Evolutionary conservation across 2,113 vertebrate genomes (phyloP).

Genomic region (Antennarius striatus): DNA sequence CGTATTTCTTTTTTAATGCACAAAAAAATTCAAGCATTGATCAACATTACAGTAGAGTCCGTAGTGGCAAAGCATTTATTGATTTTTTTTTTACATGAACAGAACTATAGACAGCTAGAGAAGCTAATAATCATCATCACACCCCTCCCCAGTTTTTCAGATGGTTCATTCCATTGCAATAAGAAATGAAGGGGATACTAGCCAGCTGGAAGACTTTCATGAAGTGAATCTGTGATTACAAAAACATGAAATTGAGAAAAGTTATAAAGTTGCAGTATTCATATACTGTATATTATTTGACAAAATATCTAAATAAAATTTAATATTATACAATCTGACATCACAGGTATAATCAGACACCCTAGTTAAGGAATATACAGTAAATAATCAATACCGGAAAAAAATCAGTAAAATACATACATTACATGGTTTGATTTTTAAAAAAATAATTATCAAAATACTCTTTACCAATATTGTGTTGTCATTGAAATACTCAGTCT

Average conservation of each 20-base stretch:
- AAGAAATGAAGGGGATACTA: constrained; percentile 46
- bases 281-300: not conserved
- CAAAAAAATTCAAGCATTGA: constrained; percentile 10
- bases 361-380: too few relatives aligned
- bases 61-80: constrained; percentile 10
- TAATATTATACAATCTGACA: not conserved
- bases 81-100: too few relatives aligned
- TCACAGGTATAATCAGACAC: too few relatives aligned
- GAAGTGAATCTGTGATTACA: constrained; percentile 35
- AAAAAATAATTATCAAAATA: not conserved
- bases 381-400: too few relatives aligned
- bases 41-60: not conserved
- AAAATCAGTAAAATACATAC: not conserved
- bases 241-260: not conserved
- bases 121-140: constrained; percentile 11
- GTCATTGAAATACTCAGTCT: not conserved
- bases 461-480: not conserved
- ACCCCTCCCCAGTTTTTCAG: constrained; percentile 21
- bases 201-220: constrained; percentile 37
- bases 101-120: constrained; percentile 1
- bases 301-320: not conserved
- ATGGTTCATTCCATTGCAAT: constrained; percentile 56
- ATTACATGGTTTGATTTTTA: not conserved
- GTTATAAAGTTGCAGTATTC: not conserved
- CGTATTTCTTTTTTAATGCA: constrained; percentile 7